Base-by-base conservation (phyloP, 1,140 invertebrate genomes). In the Lanistes nyassanus region DNA sequence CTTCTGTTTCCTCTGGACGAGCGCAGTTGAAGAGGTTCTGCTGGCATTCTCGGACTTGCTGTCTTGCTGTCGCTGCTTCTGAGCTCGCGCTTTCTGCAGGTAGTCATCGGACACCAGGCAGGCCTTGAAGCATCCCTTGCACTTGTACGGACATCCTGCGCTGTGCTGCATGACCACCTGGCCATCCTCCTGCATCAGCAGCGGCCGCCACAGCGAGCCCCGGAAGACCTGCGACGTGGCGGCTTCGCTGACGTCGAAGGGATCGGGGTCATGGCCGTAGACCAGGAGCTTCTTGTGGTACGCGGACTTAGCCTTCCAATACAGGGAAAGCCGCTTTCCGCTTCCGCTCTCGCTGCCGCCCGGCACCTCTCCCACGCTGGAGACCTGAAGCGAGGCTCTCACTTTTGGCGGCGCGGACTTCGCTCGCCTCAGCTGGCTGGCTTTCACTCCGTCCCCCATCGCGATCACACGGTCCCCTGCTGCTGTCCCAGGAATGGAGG, bases 41-140 rank as follows among this genome's bases (percentile, higher is more conserved):
- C 21, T 42, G 31, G 69, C 39, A 23, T 2, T 4, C 29, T 47
- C 47, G 19, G 47, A n/a, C 26, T 56, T 42, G 42, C 55, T 26
- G 11, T 56, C 47, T 68, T 76, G 37, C 34, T 56, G 39, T 16
- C 56, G 62, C 31, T n/a, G 31, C 62, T 66, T 67, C 39, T 56
- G 53, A 11, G 31, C 31, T 36, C 60, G 60, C 2, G 42, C 58
- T 47, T 74, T 78, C 21, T 78, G 16, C 70, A 76, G 39, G 62
- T 74, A 80, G 56, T 76, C 76, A 19, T 74, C 68, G 19, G 79
- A 80, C 36, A 77, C 79, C 21, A 80, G 76, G 56, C 79, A 80
- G 31, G 79, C 79, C 31, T 74, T 78, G 74, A 80, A 80, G 71
- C 79, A 80, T 2, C 75, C 77, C 67, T 80, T 80, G 55, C 79